Conservation (phyloP, 2,797 vertebrate genomes). For the Atherinosoma microstoma region DNA sequence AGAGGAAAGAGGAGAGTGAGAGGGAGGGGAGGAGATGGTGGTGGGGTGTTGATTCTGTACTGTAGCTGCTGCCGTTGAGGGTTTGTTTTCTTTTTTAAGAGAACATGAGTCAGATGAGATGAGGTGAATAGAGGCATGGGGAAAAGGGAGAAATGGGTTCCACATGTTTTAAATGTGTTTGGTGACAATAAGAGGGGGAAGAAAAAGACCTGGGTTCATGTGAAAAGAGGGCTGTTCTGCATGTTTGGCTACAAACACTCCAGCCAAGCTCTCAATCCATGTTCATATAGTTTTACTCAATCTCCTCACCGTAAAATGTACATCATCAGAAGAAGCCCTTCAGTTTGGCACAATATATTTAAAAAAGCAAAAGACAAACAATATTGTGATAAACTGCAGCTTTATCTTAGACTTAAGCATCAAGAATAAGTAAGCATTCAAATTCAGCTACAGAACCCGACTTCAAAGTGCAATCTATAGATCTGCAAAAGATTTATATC, state of each 20-base stretch:
- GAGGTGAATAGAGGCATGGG: slow-evolving; percentile 56
- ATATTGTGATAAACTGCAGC: neutral
- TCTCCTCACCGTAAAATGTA: slow-evolving; percentile 14
- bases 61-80: slow-evolving; percentile 62
- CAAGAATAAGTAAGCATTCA: slow-evolving; percentile 1
- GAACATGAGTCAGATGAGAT: slow-evolving; percentile 65
- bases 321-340: neutral
- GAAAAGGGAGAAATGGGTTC: slow-evolving; percentile 79
- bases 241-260: slow-evolving; percentile 13
- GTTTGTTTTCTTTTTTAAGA: slow-evolving; percentile 52
- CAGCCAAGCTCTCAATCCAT: slow-evolving; percentile 13
- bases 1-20: slow-evolving; percentile 59
- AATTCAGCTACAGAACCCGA: slow-evolving; percentile 13
- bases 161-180: slow-evolving; percentile 81
- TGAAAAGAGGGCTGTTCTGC: slow-evolving; percentile 23
- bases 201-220: slow-evolving; percentile 11
- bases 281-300: slow-evolving; percentile 22
- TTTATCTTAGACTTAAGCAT: slow-evolving; percentile 2
- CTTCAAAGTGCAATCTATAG: slow-evolving; percentile 33
- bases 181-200: slow-evolving; percentile 44
- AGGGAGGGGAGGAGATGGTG: slow-evolving; percentile 24
- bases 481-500: slow-evolving; percentile 32
- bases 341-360: neutral
- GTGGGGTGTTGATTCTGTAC: slow-evolving; percentile 51
- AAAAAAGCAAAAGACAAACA: neutral